A percentile compares a stretch with the other conserved stretches of the same genome.
phyloP scores from a whole-genome alignment of 2,113 vertebrate species.

The Zeus faber region DNA sequence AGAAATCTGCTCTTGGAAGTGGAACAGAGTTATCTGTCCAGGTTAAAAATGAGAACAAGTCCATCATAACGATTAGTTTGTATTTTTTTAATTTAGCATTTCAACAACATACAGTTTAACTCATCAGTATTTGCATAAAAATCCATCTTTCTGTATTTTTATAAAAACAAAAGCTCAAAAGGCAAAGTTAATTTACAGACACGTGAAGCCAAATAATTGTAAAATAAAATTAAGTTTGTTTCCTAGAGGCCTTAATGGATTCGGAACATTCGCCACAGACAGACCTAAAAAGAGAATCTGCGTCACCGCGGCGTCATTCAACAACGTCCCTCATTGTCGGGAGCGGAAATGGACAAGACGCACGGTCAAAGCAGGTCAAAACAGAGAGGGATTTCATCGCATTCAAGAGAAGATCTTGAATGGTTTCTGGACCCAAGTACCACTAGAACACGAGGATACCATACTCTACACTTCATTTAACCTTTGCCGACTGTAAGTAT shows the following conservation, averaged over 20 bases:
- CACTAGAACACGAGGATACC: too few relatives aligned
- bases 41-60: not conserved
- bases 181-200: slow-evolving; percentile 3
- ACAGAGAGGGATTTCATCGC: too few relatives aligned
- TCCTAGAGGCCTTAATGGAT: slow-evolving; percentile 19
- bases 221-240: slow-evolving; percentile 32
- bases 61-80: not conserved
- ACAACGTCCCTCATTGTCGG: too few relatives aligned
- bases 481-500: too few relatives aligned
- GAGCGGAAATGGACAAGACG: too few relatives aligned
- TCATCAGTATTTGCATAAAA: slow-evolving; percentile 59
- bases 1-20: too few relatives aligned
- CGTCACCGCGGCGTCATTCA: not conserved
- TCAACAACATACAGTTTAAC: slow-evolving; percentile 31
- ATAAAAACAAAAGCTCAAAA: slow-evolving; percentile 20
- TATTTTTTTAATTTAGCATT: slow-evolving; percentile 58
- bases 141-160: slow-evolving; percentile 18
- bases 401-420: too few relatives aligned
- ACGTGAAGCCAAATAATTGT: too few relatives aligned
- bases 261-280: slow-evolving; percentile 6
- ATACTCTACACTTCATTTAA: too few relatives aligned
- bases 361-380: too few relatives aligned
- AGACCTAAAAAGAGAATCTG: slow-evolving; percentile 3
- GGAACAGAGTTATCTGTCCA: too few relatives aligned
- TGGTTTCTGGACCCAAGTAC: too few relatives aligned